Evolutionary conservation across 2,113 vertebrate species (phyloP).

Genomic region (Zootoca vivipara): DNA sequence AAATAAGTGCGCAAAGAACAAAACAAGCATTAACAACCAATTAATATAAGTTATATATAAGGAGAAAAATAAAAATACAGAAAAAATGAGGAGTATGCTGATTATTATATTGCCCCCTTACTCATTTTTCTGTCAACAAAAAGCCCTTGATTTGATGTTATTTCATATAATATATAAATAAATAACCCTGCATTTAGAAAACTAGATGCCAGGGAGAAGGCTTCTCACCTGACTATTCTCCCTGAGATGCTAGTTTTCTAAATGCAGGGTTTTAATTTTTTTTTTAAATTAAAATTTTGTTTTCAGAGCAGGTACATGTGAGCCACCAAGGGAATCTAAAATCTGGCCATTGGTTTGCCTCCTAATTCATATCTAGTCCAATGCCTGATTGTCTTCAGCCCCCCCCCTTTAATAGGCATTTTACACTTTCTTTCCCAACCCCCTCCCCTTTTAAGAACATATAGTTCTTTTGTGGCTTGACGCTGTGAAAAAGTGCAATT

Average conservation of each 20-base stretch:
- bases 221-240: neutral
- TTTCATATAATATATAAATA: neutral
- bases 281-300: neutral
- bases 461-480: slow-evolving; percentile 33
- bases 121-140: too few species aligned
- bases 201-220: neutral
- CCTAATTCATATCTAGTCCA: neutral
- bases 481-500: slow-evolving; percentile 60
- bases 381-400: neutral
- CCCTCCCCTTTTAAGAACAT: slow-evolving; percentile 19
- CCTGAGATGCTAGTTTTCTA: neutral
- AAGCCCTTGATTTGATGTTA: neutral
- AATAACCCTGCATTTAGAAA: neutral
- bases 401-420: neutral
- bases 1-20: too few species aligned
- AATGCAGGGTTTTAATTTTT: neutral
- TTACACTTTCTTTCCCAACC: neutral
- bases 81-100: too few species aligned
- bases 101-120: too few species aligned
- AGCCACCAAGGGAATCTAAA: neutral
- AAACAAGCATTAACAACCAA: too few species aligned
- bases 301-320: too few species aligned
- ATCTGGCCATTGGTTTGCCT: neutral
- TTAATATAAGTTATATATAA: too few species aligned
- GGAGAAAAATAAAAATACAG: too few species aligned